Conservation (phyloP, 2,888 invertebrate genomes). For the Tetragnatha montana region DNA sequence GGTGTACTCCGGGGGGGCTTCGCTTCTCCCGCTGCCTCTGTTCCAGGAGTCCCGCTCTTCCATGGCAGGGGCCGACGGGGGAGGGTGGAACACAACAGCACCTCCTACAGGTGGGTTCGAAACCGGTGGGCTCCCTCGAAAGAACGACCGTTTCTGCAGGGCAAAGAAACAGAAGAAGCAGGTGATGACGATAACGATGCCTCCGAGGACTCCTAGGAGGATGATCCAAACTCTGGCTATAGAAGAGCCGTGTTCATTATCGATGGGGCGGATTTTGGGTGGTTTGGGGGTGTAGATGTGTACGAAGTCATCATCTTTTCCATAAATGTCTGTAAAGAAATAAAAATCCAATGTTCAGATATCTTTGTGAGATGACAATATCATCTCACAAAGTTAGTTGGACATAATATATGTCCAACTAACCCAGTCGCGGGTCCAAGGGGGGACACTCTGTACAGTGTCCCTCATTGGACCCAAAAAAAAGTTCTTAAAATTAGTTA, state of each 20-base stretch:
- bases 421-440: too few relatives aligned
- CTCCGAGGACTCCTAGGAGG: not conserved
- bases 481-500: too few relatives aligned
- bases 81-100: not conserved
- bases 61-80: too few relatives aligned
- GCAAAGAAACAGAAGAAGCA: constrained; percentile 8
- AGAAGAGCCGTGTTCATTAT: not conserved
- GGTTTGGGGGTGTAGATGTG: not conserved
- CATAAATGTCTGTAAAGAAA: too few relatives aligned
- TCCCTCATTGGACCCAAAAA: too few relatives aligned
- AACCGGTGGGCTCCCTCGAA: not conserved
- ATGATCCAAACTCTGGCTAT: not conserved
- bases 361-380: too few relatives aligned
- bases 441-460: too few relatives aligned
- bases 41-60: not conserved
- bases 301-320: not conserved
- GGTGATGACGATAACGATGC: constrained; percentile 1
- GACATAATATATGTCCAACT: too few relatives aligned
- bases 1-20: constrained; percentile 28
- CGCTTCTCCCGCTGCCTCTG: not conserved
- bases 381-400: too few relatives aligned
- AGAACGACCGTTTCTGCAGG: not conserved
- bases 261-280: not conserved
- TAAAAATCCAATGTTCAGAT: too few relatives aligned
- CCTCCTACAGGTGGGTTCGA: not conserved